Evolutionary conservation across 2,888 invertebrate genomes (phyloP).

Genomic region (Mythimna lalbum): DNA sequence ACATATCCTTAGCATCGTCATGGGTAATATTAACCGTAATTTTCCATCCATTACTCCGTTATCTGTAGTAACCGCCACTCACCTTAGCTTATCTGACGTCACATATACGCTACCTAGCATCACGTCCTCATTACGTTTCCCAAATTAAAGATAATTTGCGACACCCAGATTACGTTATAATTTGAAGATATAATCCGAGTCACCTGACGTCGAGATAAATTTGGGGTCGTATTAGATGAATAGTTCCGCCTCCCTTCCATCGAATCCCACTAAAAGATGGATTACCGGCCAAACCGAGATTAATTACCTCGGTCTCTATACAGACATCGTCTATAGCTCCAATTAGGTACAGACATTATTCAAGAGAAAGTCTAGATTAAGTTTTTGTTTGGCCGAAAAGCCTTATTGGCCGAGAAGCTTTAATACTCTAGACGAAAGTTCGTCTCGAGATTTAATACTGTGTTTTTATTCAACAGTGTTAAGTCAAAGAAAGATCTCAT

Average conservation of each 20-base stretch:
- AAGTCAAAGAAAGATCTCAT: constrained; percentile 6
- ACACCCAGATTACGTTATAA: constrained; percentile 62
- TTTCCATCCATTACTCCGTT: constrained; percentile 52
- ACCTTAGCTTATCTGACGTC: constrained; percentile 50
- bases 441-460: constrained; percentile 29
- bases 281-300: constrained; percentile 81
- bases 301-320: constrained; percentile 73
- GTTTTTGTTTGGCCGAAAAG: constrained; percentile 41
- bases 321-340: constrained; percentile 61
- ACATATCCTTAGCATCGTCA: constrained; percentile 24
- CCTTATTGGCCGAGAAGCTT: constrained; percentile 10
- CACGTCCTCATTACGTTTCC: constrained; percentile 57
- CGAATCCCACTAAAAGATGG: constrained; percentile 74
- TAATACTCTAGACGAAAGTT: constrained; percentile 33
- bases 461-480: constrained; percentile 20
- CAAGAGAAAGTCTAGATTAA: constrained; percentile 50
- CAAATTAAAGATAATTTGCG: constrained; percentile 67
- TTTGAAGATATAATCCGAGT: constrained; percentile 62
- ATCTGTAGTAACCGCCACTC: constrained; percentile 51
- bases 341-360: constrained; percentile 62
- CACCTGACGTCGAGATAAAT: constrained; percentile 74
- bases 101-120: constrained; percentile 45
- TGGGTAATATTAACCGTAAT: constrained; percentile 51
- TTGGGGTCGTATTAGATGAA: constrained; percentile 74
- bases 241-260: constrained; percentile 67